Conservation (phyloP, 2,797 vertebrate species). For the Dendrocincla tyrannina region DNA sequence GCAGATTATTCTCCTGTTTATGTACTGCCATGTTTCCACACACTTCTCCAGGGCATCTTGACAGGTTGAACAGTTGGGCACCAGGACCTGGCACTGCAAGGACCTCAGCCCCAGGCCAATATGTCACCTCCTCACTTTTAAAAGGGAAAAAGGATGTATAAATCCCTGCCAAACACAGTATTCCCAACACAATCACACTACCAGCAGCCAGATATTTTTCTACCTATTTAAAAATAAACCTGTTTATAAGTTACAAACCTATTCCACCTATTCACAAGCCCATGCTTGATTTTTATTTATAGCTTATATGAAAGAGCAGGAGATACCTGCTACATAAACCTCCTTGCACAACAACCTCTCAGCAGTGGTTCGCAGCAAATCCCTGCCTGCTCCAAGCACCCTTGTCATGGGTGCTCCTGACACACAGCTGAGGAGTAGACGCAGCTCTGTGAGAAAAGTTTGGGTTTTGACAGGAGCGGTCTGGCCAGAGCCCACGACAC, state of each 20-base stretch:
- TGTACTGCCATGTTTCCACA: constrained; percentile 8
- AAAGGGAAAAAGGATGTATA: background rate
- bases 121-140: background rate
- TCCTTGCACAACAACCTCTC: background rate
- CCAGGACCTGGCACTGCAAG: background rate
- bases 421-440: background rate
- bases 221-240: background rate
- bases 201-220: background rate
- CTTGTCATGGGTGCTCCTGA: background rate
- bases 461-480: background rate
- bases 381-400: background rate
- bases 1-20: background rate
- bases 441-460: background rate
- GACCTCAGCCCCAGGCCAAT: accelerated
- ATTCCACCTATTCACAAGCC: background rate
- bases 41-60: background rate
- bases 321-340: background rate
- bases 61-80: background rate
- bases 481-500: background rate
- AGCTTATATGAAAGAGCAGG: background rate
- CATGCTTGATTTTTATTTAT: background rate
- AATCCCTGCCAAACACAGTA: background rate
- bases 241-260: background rate
- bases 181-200: background rate
- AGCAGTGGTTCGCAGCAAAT: background rate